Percentiles rank a stretch among this genome's conserved stretches.
Evolutionary conservation across 2,888 invertebrate species (phyloP).

Genomic region (Chromoteleia sp.): DNA sequence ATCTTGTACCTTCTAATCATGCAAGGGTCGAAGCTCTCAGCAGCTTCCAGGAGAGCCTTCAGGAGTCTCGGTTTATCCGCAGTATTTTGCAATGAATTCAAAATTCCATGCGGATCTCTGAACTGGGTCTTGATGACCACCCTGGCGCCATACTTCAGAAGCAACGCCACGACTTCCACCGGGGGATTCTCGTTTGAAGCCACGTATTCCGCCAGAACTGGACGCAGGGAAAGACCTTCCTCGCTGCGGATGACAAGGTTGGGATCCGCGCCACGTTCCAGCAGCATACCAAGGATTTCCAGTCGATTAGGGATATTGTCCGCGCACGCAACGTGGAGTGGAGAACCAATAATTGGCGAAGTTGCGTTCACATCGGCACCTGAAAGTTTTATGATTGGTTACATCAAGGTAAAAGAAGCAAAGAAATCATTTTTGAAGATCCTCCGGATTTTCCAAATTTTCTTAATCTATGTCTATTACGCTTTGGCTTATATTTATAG

Average conservation of each 20-base stretch:
- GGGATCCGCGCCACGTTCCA: conserved; percentile 90
- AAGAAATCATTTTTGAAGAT: neutral
- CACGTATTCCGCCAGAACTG: conserved; percentile 93
- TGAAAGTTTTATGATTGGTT: conserved; percentile 75
- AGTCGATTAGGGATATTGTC: conserved; percentile 90
- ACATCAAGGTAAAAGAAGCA: neutral
- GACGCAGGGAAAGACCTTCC: conserved; percentile 90
- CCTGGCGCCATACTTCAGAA: conserved; percentile 92
- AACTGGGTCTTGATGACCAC: conserved; percentile 94
- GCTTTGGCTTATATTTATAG: too few species aligned
- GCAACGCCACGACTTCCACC: conserved; percentile 88
- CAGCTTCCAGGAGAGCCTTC: conserved; percentile 89
- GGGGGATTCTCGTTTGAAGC: conserved; percentile 90
- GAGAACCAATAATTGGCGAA: conserved; percentile 92
- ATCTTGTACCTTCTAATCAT: conserved; percentile 89
- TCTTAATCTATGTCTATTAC: too few species aligned
- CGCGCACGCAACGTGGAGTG: conserved; percentile 93
- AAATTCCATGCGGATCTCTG: conserved; percentile 92
- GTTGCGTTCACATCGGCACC: conserved; percentile 92
- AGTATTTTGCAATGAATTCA: conserved; percentile 91
- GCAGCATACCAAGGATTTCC: conserved; percentile 88
- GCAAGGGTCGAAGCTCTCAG: conserved; percentile 91
- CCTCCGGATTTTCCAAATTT: too few species aligned
- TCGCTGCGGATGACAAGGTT: conserved; percentile 91
- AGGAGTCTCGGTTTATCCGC: conserved; percentile 86